Conservation (phyloP, 2,113 vertebrate genomes). For the Psittacara wagleri region DNA sequence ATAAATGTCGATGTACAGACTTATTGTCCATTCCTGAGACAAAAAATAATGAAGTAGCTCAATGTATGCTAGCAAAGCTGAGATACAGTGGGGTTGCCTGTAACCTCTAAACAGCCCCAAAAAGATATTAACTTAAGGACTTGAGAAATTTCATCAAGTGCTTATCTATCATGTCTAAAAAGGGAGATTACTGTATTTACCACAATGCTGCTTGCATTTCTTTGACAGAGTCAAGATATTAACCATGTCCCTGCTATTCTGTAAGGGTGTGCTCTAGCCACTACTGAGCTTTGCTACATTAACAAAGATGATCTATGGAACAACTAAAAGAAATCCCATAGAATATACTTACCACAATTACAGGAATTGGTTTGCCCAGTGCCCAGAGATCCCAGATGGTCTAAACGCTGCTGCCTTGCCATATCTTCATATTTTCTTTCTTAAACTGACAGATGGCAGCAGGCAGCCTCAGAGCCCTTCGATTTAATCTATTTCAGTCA, state of each 20-base stretch:
- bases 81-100: background rate
- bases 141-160: background rate
- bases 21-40: background rate
- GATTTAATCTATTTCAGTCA: background rate
- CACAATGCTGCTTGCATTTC: background rate
- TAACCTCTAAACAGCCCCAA: background rate
- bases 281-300: accelerated
- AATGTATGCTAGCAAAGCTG: background rate
- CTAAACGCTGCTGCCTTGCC: accelerated
- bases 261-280: background rate
- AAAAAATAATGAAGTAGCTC: background rate
- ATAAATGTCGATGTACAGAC: background rate
- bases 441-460: background rate
- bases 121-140: background rate
- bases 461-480: background rate
- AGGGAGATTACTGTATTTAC: background rate
- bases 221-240: background rate
- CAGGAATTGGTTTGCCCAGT: background rate
- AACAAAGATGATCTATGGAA: background rate
- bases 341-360: accelerated
- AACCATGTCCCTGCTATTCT: background rate
- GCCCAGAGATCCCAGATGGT: background rate
- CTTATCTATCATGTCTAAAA: background rate
- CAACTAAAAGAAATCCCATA: too few species aligned
- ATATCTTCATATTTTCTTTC: background rate